phyloP scores from a whole-genome alignment of 2,888 invertebrate species.

The Coleophora deauratella region DNA sequence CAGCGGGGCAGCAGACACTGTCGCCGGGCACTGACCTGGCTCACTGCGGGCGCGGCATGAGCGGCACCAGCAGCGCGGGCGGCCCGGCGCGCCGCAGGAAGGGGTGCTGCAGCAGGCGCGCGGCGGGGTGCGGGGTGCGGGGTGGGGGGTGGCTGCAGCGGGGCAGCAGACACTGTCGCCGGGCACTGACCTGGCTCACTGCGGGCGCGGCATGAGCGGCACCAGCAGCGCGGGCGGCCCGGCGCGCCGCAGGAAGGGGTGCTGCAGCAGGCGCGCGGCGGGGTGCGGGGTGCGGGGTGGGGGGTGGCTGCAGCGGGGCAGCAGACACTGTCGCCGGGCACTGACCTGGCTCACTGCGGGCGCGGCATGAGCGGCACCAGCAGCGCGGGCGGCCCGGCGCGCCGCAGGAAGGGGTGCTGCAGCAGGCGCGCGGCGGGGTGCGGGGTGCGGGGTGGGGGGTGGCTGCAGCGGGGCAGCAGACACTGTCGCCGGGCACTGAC shows the following conservation, averaged over 20 bases:
- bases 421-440: constrained; percentile 93
- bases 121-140: constrained; percentile 93
- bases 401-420: constrained; percentile 93
- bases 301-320: constrained; percentile 94
- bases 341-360: no score
- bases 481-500: constrained; percentile 92
- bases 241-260: constrained; percentile 94
- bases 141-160: no score
- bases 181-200: no score
- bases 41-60: constrained; percentile 80
- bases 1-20: constrained; percentile 90
- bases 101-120: constrained; percentile 93
- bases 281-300: constrained; percentile 95
- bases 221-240: constrained; percentile 94
- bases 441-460: constrained; percentile 95
- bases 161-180: no score
- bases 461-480: constrained; percentile 93
- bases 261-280: constrained; percentile 91
- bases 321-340: constrained; percentile 92
- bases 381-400: constrained; percentile 93
- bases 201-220: constrained; percentile 87
- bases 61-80: constrained; percentile 91
- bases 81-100: constrained; percentile 95
- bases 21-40: constrained; percentile 79
- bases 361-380: constrained; percentile 90